A percentile compares a stretch with the other conserved stretches of the same genome.
phyloP scores from a whole-genome alignment of 2,888 invertebrate species.

The Caenorhabditis macrosperma region DNA sequence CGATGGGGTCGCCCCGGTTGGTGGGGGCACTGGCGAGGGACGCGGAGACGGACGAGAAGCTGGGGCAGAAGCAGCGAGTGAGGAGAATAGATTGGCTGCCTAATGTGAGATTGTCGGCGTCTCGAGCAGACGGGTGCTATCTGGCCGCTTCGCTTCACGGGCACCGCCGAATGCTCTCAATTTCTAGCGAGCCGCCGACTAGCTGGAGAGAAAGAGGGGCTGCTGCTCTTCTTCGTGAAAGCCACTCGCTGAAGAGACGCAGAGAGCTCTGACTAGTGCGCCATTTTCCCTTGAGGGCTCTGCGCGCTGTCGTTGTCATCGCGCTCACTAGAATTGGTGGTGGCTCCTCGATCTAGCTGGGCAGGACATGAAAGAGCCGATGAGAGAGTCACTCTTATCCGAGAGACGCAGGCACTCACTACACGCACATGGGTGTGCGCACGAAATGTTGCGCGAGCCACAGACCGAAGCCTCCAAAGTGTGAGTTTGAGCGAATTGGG shows the following conservation, averaged over 20 bases:
- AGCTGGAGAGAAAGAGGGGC: constrained; percentile 31
- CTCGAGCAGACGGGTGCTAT: constrained; percentile 43
- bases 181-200: constrained; percentile 48
- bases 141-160: constrained; percentile 38
- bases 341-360: constrained; percentile 46
- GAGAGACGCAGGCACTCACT: constrained; percentile 36
- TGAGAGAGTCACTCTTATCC: constrained; percentile 23
- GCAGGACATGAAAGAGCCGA: constrained; percentile 30
- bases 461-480: constrained; percentile 49
- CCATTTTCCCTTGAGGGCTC: constrained; percentile 58
- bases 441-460: constrained; percentile 52
- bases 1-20: constrained; percentile 52
- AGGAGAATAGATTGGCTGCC: constrained; percentile 58
- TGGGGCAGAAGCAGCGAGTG: constrained; percentile 34
- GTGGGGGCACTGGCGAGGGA: constrained; percentile 34
- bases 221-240: constrained; percentile 35
- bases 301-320: constrained; percentile 50
- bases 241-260: constrained; percentile 33
- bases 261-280: constrained; percentile 37
- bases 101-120: constrained; percentile 58
- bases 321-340: constrained; percentile 58
- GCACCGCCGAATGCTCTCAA: constrained; percentile 54
- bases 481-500: constrained; percentile 52
- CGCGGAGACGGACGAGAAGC: constrained; percentile 45
- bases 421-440: constrained; percentile 48